Base-by-base conservation (phyloP, 2,888 invertebrate species). In the Xestobium rufovillosum region DNA sequence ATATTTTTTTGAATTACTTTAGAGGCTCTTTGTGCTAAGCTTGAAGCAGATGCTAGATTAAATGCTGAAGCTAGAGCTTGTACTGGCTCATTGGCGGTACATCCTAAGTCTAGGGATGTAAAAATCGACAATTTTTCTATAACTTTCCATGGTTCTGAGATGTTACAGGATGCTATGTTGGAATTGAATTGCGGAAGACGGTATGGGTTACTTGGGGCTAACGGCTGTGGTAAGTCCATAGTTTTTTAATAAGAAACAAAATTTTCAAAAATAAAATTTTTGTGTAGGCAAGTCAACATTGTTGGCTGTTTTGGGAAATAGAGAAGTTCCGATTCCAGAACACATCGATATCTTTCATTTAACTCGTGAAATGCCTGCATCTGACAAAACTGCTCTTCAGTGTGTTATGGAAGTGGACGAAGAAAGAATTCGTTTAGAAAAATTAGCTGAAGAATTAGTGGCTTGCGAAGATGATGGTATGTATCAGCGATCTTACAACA, bases 401-500 rank as follows among this genome's bases (percentile, higher is more conserved):
- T 90, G 92, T 63, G 98, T 99, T 23, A 91, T 96, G 86, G 97
- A 98, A 65, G 98, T 98, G 0, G 98, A 99, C 56, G 83, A 89
- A 57, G 96, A 97, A 60, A 75, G 96, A 36, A 72, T 90, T 36
- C 75, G 87, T 44, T 70, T 99, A 33, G 98, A 99, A 63, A 83
- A 82, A 59, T 71, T 96, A 30, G 94, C 94, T 0, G 98, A 98
- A 57, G 78, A 83, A 55, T 71, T 98, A 43, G 83, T 86, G 1
- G 77, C 84, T 27, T 83, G 80, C 59, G 85, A 84, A 39, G 85
- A 95, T 61, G 92, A 95, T 59, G 91, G 82, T 80, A 56, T 57
- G 54, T 42, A 44, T 37, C n/a, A n/a, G n/a, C n/a, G n/a, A n/a
- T n/a, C n/a, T n/a, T n/a, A n/a, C n/a, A n/a, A n/a, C n/a, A n/a